A percentile compares a stretch with the other conserved stretches of the same genome.
Conservation (phyloP, 2,113 vertebrate species). For the Conger conger region DNA sequence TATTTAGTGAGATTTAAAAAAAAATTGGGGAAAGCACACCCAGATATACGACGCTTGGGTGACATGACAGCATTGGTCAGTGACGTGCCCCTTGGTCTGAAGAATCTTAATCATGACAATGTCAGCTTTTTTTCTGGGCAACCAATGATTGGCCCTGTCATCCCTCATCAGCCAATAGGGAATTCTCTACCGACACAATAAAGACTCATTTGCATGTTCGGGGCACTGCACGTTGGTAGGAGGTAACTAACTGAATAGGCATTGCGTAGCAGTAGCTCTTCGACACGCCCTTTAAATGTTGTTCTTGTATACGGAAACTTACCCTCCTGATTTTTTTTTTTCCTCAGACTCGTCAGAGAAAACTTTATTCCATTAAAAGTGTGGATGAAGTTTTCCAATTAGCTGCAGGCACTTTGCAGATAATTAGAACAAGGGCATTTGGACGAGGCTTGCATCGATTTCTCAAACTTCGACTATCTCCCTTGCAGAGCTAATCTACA, state of each 20-base stretch:
- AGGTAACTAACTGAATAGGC: background rate
- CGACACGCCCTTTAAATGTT: background rate
- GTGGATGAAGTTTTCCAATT: constrained; percentile 12
- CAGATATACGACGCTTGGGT: background rate
- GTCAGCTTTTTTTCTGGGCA: background rate
- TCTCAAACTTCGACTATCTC: constrained; percentile 6
- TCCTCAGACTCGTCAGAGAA: constrained; percentile 55
- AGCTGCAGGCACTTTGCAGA: background rate
- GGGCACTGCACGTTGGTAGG: background rate
- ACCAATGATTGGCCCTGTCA: background rate
- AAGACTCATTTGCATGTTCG: too few relatives aligned
- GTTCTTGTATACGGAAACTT: background rate
- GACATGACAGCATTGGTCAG: background rate
- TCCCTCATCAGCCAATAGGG: background rate
- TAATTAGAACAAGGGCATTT: background rate
- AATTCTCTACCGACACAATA: too few relatives aligned
- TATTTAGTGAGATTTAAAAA: background rate
- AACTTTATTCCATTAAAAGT: background rate
- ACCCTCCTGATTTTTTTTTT: background rate
- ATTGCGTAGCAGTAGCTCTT: background rate
- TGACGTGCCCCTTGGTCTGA: background rate
- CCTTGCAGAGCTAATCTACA: constrained; percentile 95
- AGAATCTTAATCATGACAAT: background rate
- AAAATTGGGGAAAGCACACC: background rate
- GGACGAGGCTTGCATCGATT: background rate